Percentiles rank a stretch among this genome's conserved stretches.
These are phyloP conservation scores for Centropus unirufus DNA, from an alignment of 2,113 vertebrate genomes.

Conservation along the genomic window DNA sequence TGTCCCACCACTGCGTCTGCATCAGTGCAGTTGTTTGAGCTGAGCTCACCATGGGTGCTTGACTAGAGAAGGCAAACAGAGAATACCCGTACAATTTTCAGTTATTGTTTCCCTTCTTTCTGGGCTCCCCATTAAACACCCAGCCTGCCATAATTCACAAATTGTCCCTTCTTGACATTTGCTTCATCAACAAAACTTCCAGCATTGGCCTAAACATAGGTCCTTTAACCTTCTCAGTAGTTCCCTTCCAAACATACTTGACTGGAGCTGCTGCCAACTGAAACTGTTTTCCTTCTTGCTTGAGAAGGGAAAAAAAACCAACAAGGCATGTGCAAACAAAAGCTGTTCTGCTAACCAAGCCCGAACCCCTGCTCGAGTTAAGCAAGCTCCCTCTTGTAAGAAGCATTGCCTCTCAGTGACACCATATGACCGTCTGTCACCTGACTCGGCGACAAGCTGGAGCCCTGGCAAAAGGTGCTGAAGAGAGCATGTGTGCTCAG, in stretches of 20 bases:
- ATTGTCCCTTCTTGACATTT: not conserved
- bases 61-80: not conserved
- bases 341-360: conserved; percentile 17
- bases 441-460: conserved; percentile 50
- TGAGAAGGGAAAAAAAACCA: conserved; percentile 43
- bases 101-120: not conserved
- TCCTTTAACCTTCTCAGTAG: not conserved
- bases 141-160: not conserved
- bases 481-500: not conserved
- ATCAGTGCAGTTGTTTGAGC: not conserved
- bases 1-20: not conserved
- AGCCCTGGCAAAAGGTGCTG: conserved; percentile 53
- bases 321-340: conserved; percentile 16
- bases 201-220: not conserved
- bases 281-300: conserved; percentile 1
- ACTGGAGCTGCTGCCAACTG: not conserved
- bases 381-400: conserved; percentile 13
- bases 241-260: conserved; percentile 6
- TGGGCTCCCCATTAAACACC: not conserved
- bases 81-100: not conserved
- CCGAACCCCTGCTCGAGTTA: not conserved
- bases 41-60: not conserved
- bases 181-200: not conserved
- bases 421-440: conserved; percentile 4
- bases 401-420: conserved; percentile 26